phyloP scores from a whole-genome alignment of 1,140 invertebrate species.

The Coptotermes formosanus region DNA sequence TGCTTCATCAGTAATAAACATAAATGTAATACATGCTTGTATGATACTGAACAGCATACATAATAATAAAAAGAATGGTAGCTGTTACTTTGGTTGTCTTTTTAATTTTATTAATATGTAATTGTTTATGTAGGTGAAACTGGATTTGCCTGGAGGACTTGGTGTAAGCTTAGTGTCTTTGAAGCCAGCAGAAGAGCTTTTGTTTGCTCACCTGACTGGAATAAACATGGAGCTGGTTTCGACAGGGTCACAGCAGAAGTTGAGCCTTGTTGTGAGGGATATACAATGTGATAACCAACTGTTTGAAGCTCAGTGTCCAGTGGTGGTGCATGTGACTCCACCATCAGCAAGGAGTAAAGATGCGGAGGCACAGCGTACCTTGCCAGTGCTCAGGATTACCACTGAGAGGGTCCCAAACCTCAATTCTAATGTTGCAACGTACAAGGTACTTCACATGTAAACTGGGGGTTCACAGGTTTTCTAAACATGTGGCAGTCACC shows the following conservation, averaged over 20 bases:
- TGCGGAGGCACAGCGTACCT: slow-evolving; percentile 41
- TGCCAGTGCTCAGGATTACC: slow-evolving; percentile 62
- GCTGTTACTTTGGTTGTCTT: no score
- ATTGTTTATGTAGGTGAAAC: slow-evolving; percentile 50
- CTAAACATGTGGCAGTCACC: no score
- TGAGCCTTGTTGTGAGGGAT: slow-evolving; percentile 72
- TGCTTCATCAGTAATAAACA: no score
- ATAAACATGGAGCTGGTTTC: slow-evolving; percentile 67
- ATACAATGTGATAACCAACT: slow-evolving; percentile 67
- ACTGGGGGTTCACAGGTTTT: no score
- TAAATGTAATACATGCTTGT: no score
- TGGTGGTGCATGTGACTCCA: slow-evolving; percentile 73
- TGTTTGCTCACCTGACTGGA: slow-evolving; percentile 74
- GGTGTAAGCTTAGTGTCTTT: slow-evolving; percentile 84
- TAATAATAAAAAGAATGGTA: no score
- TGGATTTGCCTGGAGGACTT: slow-evolving; percentile 65
- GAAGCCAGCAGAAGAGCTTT: slow-evolving; percentile 77
- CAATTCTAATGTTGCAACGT: slow-evolving; percentile 73
- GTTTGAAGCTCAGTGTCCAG: slow-evolving; percentile 77
- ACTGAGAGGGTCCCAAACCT: slow-evolving; percentile 67
- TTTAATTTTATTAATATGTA: no score
- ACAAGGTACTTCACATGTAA: slow-evolving; percentile 54
- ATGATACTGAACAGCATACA: no score
- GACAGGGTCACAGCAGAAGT: slow-evolving; percentile 56
- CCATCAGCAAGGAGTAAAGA: slow-evolving; percentile 45